A percentile compares a stretch with the other conserved stretches of the same genome.
These are phyloP conservation scores for Pluvialis apricaria DNA, from an alignment of 2,113 vertebrate genomes.

Conservation along the genomic window DNA sequence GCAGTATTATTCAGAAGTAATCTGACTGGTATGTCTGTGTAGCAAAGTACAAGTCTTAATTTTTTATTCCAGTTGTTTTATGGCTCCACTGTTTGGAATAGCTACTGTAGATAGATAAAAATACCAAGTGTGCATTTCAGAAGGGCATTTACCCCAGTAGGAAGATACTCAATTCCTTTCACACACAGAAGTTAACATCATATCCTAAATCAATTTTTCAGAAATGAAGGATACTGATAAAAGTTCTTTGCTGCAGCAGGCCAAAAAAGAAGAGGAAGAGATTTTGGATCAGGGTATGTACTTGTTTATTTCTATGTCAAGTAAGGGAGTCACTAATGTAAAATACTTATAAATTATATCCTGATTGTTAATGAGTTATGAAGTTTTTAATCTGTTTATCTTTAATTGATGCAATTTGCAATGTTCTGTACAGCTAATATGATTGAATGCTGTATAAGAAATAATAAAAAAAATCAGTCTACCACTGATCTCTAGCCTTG, in stretches of 20 bases:
- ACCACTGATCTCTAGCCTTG: neutral
- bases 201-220: conserved; percentile 35
- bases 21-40: neutral
- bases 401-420: neutral
- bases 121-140: neutral
- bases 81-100: neutral
- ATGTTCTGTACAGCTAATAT: neutral
- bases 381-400: neutral
- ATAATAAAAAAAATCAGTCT: conserved; percentile 5
- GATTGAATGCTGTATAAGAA: neutral
- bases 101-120: neutral
- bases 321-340: neutral
- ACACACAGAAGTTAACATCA: neutral
- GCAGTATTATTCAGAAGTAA: neutral
- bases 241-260: conserved; percentile 56
- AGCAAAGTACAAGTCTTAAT: neutral
- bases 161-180: neutral
- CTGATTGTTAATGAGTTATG: neutral
- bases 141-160: neutral
- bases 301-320: neutral
- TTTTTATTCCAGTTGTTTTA: neutral
- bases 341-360: neutral
- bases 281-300: conserved; percentile 84
- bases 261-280: conserved; percentile 75
- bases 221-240: conserved; percentile 71